phyloP scores from a whole-genome alignment of 2,797 vertebrate species.

The Echiichthys vipera region DNA sequence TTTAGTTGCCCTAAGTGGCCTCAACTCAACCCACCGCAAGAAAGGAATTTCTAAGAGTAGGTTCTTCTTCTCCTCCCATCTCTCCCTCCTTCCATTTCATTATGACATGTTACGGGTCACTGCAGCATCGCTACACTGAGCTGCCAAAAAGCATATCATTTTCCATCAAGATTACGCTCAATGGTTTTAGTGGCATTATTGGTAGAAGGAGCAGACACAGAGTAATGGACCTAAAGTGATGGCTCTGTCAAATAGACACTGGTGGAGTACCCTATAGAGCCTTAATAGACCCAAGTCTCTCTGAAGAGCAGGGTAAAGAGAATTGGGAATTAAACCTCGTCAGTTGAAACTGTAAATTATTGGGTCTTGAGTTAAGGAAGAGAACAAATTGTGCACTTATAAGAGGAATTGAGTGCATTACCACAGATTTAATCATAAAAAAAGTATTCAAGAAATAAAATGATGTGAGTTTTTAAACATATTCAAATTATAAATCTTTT shows the following conservation, averaged over 20 bases:
- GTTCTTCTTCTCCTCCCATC: slow-evolving; percentile 24
- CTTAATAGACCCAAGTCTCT: slow-evolving; percentile 45
- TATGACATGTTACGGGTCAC: slow-evolving; percentile 75
- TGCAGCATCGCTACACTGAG: slow-evolving; percentile 66
- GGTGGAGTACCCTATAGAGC: slow-evolving; percentile 48
- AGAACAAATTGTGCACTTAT: too few relatives aligned
- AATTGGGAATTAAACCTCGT: slow-evolving; percentile 9
- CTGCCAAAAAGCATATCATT: slow-evolving; percentile 82
- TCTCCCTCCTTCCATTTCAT: slow-evolving; percentile 66
- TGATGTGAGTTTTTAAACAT: not conserved
- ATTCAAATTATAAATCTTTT: slow-evolving; percentile 1
- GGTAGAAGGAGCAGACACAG: slow-evolving; percentile 67
- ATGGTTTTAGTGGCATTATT: slow-evolving; percentile 71
- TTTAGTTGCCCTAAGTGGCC: not conserved
- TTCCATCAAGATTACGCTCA: slow-evolving; percentile 76
- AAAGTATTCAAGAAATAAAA: slow-evolving; percentile 9
- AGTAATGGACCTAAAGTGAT: slow-evolving; percentile 78
- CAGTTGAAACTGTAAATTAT: not conserved
- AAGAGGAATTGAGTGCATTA: not conserved
- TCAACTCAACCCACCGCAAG: not conserved
- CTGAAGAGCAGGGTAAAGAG: slow-evolving; percentile 22
- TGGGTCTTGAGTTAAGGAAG: slow-evolving; percentile 26
- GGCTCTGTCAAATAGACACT: slow-evolving; percentile 66
- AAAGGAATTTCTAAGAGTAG: slow-evolving; percentile 17
- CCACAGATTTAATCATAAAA: too few relatives aligned